A percentile compares a stretch with the other conserved stretches of the same genome.
Conservation (phyloP, 1,140 invertebrate species). For the Zaprionus nigranus region DNA sequence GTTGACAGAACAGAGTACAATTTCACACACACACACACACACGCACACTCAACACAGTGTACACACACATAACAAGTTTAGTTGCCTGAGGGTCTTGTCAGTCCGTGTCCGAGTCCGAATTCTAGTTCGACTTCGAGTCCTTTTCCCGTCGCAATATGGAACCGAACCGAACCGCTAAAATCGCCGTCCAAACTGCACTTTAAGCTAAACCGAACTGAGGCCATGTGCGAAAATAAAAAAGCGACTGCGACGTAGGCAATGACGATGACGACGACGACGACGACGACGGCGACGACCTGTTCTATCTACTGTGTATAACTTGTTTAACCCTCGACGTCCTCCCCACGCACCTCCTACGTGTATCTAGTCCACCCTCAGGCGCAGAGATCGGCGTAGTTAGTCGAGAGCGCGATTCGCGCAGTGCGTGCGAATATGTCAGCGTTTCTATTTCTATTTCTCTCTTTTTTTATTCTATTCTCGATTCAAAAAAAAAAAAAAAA, state of each 20-base stretch:
- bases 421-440: conserved; percentile 30
- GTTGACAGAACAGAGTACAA: too few species aligned
- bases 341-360: neutral
- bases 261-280: conserved; percentile 10
- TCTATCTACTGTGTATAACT: conserved; percentile 30
- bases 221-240: conserved; percentile 12
- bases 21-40: neutral
- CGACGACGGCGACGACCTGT: conserved; percentile 23
- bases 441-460: neutral
- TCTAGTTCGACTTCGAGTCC: neutral
- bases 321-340: conserved; percentile 7
- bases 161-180: neutral
- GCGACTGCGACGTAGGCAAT: conserved; percentile 1
- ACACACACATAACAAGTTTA: neutral
- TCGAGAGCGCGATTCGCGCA: conserved; percentile 15
- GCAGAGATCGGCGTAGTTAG: conserved; percentile 26
- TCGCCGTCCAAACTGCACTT: conserved; percentile 48
- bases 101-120: conserved; percentile 3
- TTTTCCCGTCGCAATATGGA: neutral
- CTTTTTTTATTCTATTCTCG: neutral
- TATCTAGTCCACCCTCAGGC: neutral
- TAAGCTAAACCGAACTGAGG: conserved; percentile 45
- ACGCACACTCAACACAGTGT: conserved; percentile 4
- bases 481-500: conserved; percentile 6
- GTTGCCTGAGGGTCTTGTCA: neutral